Evolutionary conservation across 2,888 invertebrate genomes (phyloP), one percentile per base, ranked within the genome.

Genomic region (Caenorhabditis uteleia): DNA sequence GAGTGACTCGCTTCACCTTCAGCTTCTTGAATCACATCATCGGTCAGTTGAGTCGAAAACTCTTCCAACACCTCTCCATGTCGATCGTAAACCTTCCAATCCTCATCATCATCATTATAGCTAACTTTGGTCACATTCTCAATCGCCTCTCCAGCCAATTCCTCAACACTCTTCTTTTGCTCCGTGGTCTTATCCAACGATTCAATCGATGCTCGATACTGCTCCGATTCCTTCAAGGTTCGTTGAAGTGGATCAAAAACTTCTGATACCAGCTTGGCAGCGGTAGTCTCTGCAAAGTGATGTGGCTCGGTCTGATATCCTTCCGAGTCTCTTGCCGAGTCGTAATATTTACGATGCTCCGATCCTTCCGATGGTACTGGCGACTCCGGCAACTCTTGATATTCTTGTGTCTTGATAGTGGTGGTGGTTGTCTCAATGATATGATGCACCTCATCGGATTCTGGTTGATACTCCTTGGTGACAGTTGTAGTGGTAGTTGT

Each of bases 61-160:
- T 70, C 62, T 20, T 72, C 68, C 26, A 75, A 56, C 16, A 70
- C 54, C 29, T 70, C 57, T 46, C 69, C 61, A 20, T 64, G 58
- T 36, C 48, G 48, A 44, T 67, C 67, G 38, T 57, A 66, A 5
- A 68, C 66, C 50, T 68, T 68, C 67, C 67, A 67, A 27, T 61
- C 67, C 12, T 64, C 67, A 43, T 74, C 60, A 16, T 47, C 39
- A 16, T 48, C 38, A 10, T 2, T 16, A 29, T 50, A 65, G 23
- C 51, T 62, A 14, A 57, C 40, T 43, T 53, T 56, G 25, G 56
- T 51, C 21, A 62, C 62, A 39, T 62, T 62, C 36, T 48, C 45
- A 20, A 58, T 33, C 14, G 57, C 64, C 29, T 58, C 54, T 7
- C 44, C 33, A 10, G 50, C 46, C 21, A 42, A 31, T 20, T 58